Evolutionary conservation across 2,888 invertebrate genomes (phyloP).

Genomic region (Macaria liturata): DNA sequence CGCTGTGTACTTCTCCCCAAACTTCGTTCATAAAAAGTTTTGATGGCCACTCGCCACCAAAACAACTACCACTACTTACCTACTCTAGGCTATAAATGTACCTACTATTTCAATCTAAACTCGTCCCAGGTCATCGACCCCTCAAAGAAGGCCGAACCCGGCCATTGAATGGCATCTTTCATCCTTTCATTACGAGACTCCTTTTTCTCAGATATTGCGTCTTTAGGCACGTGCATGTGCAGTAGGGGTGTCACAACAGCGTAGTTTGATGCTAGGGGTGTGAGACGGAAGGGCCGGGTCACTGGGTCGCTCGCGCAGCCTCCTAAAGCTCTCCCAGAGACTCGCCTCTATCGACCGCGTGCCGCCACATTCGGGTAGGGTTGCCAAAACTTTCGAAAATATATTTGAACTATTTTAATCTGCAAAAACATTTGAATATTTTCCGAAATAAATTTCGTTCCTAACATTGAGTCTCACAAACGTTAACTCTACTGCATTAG

Average conservation of each 20-base stretch:
- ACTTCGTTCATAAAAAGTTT: slow-evolving; percentile 24
- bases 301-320: slow-evolving; percentile 86
- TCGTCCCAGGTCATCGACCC: slow-evolving; percentile 46
- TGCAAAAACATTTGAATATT: no score
- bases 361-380: slow-evolving; percentile 62
- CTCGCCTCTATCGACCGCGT: slow-evolving; percentile 81
- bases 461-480: no score
- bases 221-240: slow-evolving; percentile 51
- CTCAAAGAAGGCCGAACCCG: slow-evolving; percentile 36
- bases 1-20: slow-evolving; percentile 1
- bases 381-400: slow-evolving; percentile 44
- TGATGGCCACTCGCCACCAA: slow-evolving; percentile 19
- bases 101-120: slow-evolving; percentile 24
- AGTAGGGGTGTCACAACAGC: slow-evolving; percentile 54
- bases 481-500: no score
- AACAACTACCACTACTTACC: slow-evolving; percentile 5
- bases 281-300: slow-evolving; percentile 76
- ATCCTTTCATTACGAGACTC: slow-evolving; percentile 44
- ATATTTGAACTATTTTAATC: no score
- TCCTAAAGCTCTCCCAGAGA: slow-evolving; percentile 73
- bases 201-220: slow-evolving; percentile 40
- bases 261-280: slow-evolving; percentile 43
- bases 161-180: slow-evolving; percentile 49
- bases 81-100: not conserved
- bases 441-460: no score